These are phyloP conservation scores for Psix sp. DNA, from an alignment of 1,140 invertebrate species.

Conservation along the genomic window DNA sequence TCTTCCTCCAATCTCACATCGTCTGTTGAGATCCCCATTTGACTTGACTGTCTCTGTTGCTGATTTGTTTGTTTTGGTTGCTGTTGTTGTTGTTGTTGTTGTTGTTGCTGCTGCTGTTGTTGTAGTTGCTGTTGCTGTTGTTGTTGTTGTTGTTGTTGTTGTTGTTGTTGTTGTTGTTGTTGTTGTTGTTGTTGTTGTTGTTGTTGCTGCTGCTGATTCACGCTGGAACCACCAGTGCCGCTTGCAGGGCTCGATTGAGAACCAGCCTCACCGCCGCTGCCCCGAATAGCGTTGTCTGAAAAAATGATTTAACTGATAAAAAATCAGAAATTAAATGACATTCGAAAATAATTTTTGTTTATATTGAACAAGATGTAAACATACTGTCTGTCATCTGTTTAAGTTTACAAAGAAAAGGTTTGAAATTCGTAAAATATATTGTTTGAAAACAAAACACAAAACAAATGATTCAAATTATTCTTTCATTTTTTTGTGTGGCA, in stretches of 20 bases:
- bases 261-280: constrained; percentile 69
- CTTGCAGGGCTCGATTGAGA: constrained; percentile 73
- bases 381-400: too few species aligned
- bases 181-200: constrained; percentile 37
- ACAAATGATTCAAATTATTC: too few species aligned
- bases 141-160: constrained; percentile 46
- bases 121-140: too few species aligned
- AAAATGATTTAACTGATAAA: too few species aligned
- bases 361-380: too few species aligned
- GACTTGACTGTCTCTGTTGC: constrained; percentile 43
- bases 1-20: constrained; percentile 71
- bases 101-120: constrained; percentile 44
- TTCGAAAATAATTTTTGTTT: not conserved
- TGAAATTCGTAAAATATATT: too few species aligned
- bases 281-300: constrained; percentile 62
- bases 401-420: too few species aligned
- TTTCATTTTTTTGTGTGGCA: constrained; percentile 32
- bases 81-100: constrained; percentile 46
- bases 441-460: too few species aligned
- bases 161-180: constrained; percentile 35
- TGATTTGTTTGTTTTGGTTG: constrained; percentile 28
- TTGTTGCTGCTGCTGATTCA: constrained; percentile 61
- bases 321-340: too few species aligned
- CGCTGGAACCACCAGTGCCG: constrained; percentile 69
- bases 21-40: constrained; percentile 74